Conservation (phyloP, 2,113 vertebrate genomes). For the Cathartes aura region DNA sequence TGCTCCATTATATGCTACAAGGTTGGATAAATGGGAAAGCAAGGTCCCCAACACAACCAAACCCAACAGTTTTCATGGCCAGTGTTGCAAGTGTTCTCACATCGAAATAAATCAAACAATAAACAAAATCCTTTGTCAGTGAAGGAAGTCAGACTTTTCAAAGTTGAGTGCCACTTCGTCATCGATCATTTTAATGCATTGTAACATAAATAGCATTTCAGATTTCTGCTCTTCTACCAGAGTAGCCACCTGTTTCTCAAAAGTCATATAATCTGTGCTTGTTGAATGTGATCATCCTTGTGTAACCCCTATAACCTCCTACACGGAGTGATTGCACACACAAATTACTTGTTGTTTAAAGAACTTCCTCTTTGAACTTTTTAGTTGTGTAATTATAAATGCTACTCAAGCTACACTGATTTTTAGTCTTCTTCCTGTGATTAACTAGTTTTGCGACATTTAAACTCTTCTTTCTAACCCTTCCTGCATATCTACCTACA, state of each 20-base stretch:
- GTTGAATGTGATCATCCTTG: neutral
- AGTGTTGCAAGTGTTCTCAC: neutral
- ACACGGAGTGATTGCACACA: neutral
- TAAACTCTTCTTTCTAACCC: neutral
- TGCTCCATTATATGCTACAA: neutral
- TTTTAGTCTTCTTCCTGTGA: neutral
- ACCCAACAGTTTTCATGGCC: neutral
- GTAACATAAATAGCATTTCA: neutral
- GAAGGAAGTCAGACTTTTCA: neutral
- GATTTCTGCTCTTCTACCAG: neutral
- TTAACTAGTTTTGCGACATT: neutral
- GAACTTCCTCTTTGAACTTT: neutral
- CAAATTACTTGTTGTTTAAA: neutral
- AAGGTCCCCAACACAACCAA: neutral
- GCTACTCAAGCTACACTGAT: neutral
- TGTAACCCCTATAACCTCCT: neutral
- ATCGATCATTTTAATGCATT: rapidly evolving
- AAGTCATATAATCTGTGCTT: neutral
- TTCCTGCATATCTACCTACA: neutral
- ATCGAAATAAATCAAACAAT: neutral
- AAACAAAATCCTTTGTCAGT: neutral
- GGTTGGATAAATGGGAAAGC: neutral
- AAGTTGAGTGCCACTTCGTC: neutral
- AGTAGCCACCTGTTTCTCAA: neutral
- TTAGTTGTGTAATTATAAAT: neutral